A percentile compares a stretch with the other conserved stretches of the same genome.
Conservation (phyloP, 2,888 invertebrate species). For the Lobophora halterata region DNA sequence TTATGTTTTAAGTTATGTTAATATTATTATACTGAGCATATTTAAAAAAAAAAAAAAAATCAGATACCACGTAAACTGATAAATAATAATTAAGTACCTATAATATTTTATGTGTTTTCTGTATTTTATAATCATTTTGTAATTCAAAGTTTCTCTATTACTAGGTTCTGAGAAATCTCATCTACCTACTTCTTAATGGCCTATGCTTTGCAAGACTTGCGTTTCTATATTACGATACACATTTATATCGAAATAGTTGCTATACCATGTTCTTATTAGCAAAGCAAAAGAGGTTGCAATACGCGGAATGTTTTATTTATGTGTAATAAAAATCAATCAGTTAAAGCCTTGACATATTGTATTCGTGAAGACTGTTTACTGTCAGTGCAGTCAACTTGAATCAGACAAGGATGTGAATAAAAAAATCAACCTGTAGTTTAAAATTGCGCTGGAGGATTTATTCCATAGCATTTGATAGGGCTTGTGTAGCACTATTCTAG, state of each 20-base stretch:
- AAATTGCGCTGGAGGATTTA: too few species aligned
- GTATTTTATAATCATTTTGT: too few species aligned
- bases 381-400: background rate
- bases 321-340: conserved; percentile 21
- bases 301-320: conserved; percentile 21
- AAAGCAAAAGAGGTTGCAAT: conserved; percentile 21
- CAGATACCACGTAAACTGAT: too few species aligned
- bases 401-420: too few species aligned
- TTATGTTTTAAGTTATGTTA: too few species aligned
- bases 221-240: conserved; percentile 11
- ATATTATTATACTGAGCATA: too few species aligned
- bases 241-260: conserved; percentile 19
- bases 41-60: too few species aligned
- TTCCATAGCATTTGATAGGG: too few species aligned
- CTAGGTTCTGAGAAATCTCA: background rate
- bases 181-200: background rate
- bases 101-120: too few species aligned
- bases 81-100: too few species aligned
- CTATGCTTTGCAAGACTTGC: background rate
- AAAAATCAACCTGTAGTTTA: background rate
- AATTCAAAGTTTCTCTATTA: too few species aligned
- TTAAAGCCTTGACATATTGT: conserved; percentile 28
- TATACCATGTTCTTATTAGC: conserved; percentile 20
- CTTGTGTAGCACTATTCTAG: too few species aligned
- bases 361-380: conserved; percentile 6